Base-by-base conservation (phyloP, 1,140 invertebrate species). In the Drosophila pachea region DNA sequence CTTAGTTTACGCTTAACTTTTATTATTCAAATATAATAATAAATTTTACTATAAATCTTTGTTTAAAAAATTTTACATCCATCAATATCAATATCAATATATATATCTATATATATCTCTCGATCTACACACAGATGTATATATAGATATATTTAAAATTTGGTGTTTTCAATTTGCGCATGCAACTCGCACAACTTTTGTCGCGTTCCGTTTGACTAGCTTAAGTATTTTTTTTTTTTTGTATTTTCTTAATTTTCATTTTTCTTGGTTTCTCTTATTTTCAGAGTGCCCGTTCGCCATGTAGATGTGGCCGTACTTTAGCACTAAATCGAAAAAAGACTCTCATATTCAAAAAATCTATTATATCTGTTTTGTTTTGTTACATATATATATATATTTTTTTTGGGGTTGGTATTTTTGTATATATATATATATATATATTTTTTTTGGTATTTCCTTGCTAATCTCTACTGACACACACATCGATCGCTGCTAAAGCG, bases 31-130 rank as follows among this genome's bases (percentile, higher is more conserved):
- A 65, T 78, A 71, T 73, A 48, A 77, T 79, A 58, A 76, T 86
- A 78, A 86, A 84, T 88, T 88, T 86, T 74, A 86, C 86, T 88
- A 86, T 88, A 83, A 88, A 78, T 82, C 74, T 78, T 74, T 79
- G 60, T 73, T 78, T 78, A 74, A 83, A 87, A 84, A 87, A 78
- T 67, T 50, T 67, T 82, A 78, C 60, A 76, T 76, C 67, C 40
- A 73, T 73, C 63, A n/a, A n/a, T n/a, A n/a, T n/a, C n/a, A n/a
- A n/a, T n/a, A n/a, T n/a, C n/a, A n/a, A n/a, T n/a, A n/a, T n/a
- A n/a, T n/a, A 59, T 64, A 47, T 47, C 49, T 55, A 38, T 49
- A 45, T 56, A 52, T 52, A 36, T 54, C 12, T 38, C 12, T 60
- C 48, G 43, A 48, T 54, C 12, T 63, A 47, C 45, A 47, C 29